Conservation (phyloP, 2,888 invertebrate species). For the Xiphydria camelus region DNA sequence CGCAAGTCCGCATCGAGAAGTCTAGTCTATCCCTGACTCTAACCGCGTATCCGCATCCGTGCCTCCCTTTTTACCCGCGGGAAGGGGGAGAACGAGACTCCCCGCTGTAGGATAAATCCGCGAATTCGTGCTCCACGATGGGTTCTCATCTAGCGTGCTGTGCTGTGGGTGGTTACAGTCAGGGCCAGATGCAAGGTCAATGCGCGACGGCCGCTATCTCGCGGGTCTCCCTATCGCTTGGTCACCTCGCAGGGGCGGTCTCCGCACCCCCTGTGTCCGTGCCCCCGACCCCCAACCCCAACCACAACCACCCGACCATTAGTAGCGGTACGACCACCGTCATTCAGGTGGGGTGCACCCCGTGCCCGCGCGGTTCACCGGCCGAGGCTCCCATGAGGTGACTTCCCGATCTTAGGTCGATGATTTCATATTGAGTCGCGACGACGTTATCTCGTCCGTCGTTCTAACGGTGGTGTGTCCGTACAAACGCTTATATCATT, state of each 20-base stretch:
- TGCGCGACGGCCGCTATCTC: slow-evolving; percentile 30
- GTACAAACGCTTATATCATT: too few relatives aligned
- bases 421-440: too few relatives aligned
- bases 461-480: too few relatives aligned
- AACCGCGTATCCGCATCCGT: too few relatives aligned
- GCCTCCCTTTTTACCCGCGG: too few relatives aligned
- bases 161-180: slow-evolving; percentile 36
- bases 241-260: slow-evolving; percentile 38
- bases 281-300: slow-evolving; percentile 39
- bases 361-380: slow-evolving; percentile 34
- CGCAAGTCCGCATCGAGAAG: too few relatives aligned
- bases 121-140: too few relatives aligned
- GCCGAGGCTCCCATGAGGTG: slow-evolving; percentile 40
- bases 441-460: too few relatives aligned
- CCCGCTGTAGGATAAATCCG: too few relatives aligned
- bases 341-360: slow-evolving; percentile 32
- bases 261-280: slow-evolving; percentile 36
- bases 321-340: slow-evolving; percentile 36
- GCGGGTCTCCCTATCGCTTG: slow-evolving; percentile 42
- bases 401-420: slow-evolving; percentile 29
- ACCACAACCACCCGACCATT: slow-evolving; percentile 33
- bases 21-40: too few relatives aligned
- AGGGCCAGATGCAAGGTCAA: slow-evolving; percentile 23
- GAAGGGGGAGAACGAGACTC: too few relatives aligned
- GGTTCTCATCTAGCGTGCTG: too few relatives aligned